phyloP scores from a whole-genome alignment of 2,888 invertebrate species.

The Acronicta aceris region DNA sequence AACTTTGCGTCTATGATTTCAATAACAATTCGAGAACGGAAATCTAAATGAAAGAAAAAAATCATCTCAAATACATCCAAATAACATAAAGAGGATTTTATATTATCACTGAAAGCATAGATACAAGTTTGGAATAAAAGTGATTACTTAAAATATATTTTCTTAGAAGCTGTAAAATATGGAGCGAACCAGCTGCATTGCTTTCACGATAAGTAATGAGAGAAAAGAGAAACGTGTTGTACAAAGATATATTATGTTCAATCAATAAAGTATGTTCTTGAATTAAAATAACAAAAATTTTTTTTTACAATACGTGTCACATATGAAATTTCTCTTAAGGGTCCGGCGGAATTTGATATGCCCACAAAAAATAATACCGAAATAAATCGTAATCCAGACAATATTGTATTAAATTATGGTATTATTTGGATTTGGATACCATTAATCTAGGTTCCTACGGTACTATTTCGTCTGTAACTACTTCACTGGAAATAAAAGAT shows the following conservation, averaged over 20 bases:
- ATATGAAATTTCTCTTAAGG: no score
- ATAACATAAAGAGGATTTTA: conserved; percentile 46
- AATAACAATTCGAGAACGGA: conserved; percentile 64
- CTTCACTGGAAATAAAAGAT: no score
- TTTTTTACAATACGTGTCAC: no score
- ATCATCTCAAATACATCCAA: conserved; percentile 46
- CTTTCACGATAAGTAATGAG: conserved; percentile 18
- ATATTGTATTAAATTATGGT: no score
- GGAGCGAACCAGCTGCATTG: conserved; percentile 17
- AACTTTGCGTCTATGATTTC: conserved; percentile 56
- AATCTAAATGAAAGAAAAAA: conserved; percentile 63
- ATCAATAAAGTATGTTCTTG: no score
- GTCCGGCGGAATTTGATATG: no score
- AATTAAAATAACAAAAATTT: no score
- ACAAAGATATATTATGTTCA: background rate
- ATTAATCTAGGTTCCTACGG: no score
- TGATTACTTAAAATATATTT: conserved; percentile 34
- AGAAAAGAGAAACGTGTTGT: background rate
- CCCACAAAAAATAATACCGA: no score
- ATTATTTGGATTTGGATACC: no score
- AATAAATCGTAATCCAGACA: no score
- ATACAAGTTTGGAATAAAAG: conserved; percentile 38
- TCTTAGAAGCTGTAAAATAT: conserved; percentile 35
- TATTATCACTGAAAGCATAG: conserved; percentile 30
- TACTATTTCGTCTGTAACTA: no score